A percentile compares a stretch with the other conserved stretches of the same genome.
These are phyloP conservation scores for Apoda limacodes DNA, from an alignment of 2,888 invertebrate genomes.

Conservation along the genomic window DNA sequence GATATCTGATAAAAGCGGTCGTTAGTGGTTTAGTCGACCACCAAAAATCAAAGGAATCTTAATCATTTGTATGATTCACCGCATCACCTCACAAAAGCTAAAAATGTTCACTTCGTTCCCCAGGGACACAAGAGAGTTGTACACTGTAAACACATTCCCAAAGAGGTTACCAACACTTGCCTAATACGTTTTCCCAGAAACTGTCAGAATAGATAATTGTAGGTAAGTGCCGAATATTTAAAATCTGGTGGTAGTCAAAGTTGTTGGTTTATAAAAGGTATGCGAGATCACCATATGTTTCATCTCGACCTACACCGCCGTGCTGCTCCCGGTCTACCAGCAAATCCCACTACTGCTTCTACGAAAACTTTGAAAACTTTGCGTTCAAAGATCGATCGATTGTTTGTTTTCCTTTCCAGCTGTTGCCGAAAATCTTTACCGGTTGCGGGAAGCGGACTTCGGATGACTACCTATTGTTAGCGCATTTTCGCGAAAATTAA, in stretches of 20 bases:
- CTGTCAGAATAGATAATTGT: constrained; percentile 31
- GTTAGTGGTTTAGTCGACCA: too few species aligned
- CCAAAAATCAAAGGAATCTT: too few species aligned
- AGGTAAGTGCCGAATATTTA: too few species aligned
- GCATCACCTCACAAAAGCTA: constrained; percentile 29
- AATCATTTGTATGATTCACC: too few species aligned
- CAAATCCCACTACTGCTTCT: constrained; percentile 34
- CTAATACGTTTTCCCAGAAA: constrained; percentile 42
- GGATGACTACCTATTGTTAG: constrained; percentile 53
- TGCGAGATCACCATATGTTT: too few species aligned
- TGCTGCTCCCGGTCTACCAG: too few species aligned
- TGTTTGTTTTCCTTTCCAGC: constrained; percentile 55
- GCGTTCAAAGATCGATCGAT: constrained; percentile 48
- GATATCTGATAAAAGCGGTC: too few species aligned
- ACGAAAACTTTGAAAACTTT: constrained; percentile 56
- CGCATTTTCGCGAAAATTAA: constrained; percentile 45
- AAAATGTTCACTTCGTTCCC: constrained; percentile 43
- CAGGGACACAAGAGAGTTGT: constrained; percentile 42
- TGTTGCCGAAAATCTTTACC: constrained; percentile 52
- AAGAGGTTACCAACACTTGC: too few species aligned
- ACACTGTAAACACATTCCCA: constrained; percentile 39
- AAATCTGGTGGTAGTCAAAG: too few species aligned
- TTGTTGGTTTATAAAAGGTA: too few species aligned
- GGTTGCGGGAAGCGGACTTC: constrained; percentile 42
- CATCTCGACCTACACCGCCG: too few species aligned